Conservation (phyloP, 2,113 vertebrate species). For the Cavia porcellus region DNA sequence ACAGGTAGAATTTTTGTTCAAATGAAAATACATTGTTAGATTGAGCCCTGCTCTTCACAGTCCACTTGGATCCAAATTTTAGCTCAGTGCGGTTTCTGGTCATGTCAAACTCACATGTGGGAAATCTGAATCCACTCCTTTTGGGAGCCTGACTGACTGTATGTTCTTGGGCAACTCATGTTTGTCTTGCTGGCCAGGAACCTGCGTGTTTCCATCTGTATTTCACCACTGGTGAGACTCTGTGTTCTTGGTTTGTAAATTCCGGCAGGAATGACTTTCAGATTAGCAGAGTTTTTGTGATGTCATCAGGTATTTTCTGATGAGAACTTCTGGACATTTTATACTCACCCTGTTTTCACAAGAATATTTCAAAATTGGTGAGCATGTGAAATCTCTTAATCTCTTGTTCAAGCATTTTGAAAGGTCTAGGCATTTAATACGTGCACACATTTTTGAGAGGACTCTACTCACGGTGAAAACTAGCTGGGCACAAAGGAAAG, state of each 20-base stretch:
- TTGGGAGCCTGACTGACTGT: background rate
- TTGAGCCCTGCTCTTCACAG: constrained; percentile 25
- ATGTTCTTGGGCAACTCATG: background rate
- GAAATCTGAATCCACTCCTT: background rate
- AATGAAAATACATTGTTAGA: background rate
- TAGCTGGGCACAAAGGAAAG: constrained; percentile 50
- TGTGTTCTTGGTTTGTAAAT: background rate
- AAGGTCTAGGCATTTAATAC: constrained; percentile 70
- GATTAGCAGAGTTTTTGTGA: constrained; percentile 22
- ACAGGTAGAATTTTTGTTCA: background rate
- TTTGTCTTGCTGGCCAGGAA: background rate
- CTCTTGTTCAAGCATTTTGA: constrained; percentile 71
- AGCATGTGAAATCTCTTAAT: constrained; percentile 68
- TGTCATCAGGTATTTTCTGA: background rate
- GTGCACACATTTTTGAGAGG: constrained; percentile 49
- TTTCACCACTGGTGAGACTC: background rate
- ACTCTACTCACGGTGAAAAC: constrained; percentile 50
- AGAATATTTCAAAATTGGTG: constrained; percentile 67
- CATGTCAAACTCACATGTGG: background rate
- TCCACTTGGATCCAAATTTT: background rate
- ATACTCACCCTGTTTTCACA: constrained; percentile 20
- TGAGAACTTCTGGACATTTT: constrained; percentile 14
- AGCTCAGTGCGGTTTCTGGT: constrained; percentile 20
- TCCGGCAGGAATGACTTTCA: constrained; percentile 62
- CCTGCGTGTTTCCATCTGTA: background rate